Percentiles rank a stretch among this genome's conserved stretches.
phyloP scores from a whole-genome alignment of 2,113 vertebrate genomes.

The Pterocles gutturalis region DNA sequence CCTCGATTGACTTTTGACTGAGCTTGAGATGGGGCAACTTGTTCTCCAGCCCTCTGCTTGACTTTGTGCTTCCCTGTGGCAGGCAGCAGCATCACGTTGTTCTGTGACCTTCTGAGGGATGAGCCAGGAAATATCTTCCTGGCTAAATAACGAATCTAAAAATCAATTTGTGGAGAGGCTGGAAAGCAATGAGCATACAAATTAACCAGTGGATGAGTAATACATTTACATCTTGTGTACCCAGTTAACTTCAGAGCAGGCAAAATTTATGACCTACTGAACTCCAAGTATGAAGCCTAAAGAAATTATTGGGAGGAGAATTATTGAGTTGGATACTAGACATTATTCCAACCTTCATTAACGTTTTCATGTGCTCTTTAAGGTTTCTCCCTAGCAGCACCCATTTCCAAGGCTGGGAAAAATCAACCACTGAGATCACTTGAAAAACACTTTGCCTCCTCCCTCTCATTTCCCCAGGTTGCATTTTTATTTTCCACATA shows the following conservation, averaged over 20 bases:
- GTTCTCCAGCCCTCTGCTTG: background rate
- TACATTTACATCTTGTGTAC: slow-evolving; percentile 53
- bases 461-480: background rate
- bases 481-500: slow-evolving; percentile 18
- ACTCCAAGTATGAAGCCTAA: slow-evolving; percentile 39
- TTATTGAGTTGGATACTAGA: slow-evolving; percentile 43
- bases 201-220: slow-evolving; percentile 51
- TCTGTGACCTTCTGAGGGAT: slow-evolving; percentile 47
- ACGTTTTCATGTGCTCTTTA: slow-evolving; percentile 8
- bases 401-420: slow-evolving; percentile 9
- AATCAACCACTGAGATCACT: slow-evolving; percentile 17
- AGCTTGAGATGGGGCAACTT: background rate
- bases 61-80: background rate
- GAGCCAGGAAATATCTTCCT: slow-evolving; percentile 46
- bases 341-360: slow-evolving; percentile 48
- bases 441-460: slow-evolving; percentile 13
- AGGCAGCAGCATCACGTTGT: background rate
- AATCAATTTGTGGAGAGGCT: slow-evolving; percentile 65
- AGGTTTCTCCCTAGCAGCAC: slow-evolving; percentile 7
- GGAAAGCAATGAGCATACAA: slow-evolving; percentile 64
- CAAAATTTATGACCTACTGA: slow-evolving; percentile 66
- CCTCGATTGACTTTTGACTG: background rate
- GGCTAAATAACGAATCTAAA: slow-evolving; percentile 64
- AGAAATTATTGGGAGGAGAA: slow-evolving; percentile 62
- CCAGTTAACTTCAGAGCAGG: slow-evolving; percentile 51